Evolutionary conservation across 2,113 vertebrate genomes (phyloP).

Genomic region (Callipepla californica): DNA sequence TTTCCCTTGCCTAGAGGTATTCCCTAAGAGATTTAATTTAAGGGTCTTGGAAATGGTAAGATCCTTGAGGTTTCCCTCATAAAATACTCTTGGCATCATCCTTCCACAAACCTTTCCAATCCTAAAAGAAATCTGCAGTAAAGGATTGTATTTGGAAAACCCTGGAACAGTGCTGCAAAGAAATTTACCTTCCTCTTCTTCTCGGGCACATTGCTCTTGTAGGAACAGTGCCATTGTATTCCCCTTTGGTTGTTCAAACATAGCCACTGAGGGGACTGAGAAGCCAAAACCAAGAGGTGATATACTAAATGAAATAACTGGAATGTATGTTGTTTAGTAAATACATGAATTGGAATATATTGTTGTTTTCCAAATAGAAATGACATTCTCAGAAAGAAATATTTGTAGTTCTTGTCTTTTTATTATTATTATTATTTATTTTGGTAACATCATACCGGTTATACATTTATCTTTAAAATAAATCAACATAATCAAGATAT

Average conservation of each 20-base stretch:
- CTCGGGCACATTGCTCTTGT: rapidly evolving
- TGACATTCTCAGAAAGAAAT: not conserved
- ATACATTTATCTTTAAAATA: not conserved
- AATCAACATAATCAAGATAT: not conserved
- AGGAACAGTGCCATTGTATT: not conserved
- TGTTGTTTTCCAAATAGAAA: not conserved
- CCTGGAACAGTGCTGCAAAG: not conserved
- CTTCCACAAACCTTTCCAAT: rapidly evolving
- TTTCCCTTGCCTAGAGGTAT: not conserved
- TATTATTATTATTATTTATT: too few species aligned
- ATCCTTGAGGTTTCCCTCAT: not conserved
- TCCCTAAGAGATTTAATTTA: not conserved
- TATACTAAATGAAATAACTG: not conserved
- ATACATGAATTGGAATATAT: not conserved
- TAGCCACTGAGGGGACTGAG: not conserved
- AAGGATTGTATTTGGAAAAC: not conserved
- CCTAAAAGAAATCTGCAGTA: not conserved
- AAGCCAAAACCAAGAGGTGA: not conserved
- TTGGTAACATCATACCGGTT: not conserved
- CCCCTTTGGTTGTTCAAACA: not conserved
- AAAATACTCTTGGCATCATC: not conserved
- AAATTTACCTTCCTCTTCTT: not conserved
- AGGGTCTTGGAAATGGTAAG: not conserved
- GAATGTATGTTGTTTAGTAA: not conserved
- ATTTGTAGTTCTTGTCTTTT: not conserved